A percentile compares a stretch with the other conserved stretches of the same genome.
These are phyloP conservation scores for Homarus americanus DNA, from an alignment of 1,140 invertebrate species.

Conservation along the genomic window DNA sequence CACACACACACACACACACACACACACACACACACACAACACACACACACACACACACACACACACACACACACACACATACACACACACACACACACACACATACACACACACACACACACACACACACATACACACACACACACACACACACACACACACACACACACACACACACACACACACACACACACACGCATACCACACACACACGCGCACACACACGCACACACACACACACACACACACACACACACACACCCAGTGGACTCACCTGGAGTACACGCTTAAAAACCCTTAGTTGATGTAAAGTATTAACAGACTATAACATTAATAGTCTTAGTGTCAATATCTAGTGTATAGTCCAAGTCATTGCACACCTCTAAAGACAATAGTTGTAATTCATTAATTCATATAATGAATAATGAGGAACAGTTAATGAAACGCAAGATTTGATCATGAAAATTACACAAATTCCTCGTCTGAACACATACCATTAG, in stretches of 20 bases:
- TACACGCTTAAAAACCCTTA: too few relatives aligned
- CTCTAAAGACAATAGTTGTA: too few relatives aligned
- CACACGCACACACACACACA: neutral
- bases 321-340: too few relatives aligned
- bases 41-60: neutral
- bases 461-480: too few relatives aligned
- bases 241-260: neutral
- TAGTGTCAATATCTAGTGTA: too few relatives aligned
- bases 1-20: constrained; percentile 3
- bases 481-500: too few relatives aligned
- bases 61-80: neutral
- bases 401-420: too few relatives aligned
- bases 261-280: too few relatives aligned
- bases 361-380: too few relatives aligned
- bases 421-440: too few relatives aligned
- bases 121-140: constrained; percentile 1
- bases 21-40: constrained; percentile 6
- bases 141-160: neutral
- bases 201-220: neutral
- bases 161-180: constrained; percentile 7
- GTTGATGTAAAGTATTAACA: too few relatives aligned
- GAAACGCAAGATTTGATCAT: too few relatives aligned
- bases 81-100: neutral
- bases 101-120: constrained; percentile 4
- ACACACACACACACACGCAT: neutral